Percentiles rank a stretch among this genome's conserved stretches.
phyloP scores from a whole-genome alignment of 2,113 vertebrate species.

The Gambusia affinis region DNA sequence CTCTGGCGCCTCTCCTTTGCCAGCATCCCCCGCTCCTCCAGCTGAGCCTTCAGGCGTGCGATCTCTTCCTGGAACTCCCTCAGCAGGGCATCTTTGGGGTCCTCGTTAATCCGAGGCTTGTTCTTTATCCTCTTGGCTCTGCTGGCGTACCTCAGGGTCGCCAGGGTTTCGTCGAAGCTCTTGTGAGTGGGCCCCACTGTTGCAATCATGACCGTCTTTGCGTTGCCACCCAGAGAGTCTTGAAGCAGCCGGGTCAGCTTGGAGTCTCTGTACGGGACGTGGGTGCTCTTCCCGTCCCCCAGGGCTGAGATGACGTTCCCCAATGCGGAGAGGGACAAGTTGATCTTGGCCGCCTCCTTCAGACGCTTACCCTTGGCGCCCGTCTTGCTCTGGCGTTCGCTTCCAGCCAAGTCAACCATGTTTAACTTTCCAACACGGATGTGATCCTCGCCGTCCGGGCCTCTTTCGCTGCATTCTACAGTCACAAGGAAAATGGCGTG shows the following conservation, averaged over 20 bases:
- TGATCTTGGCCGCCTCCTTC: conserved; percentile 95
- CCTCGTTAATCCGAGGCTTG: conserved; percentile 94
- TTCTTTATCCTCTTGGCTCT: conserved; percentile 98
- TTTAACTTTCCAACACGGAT: conserved; percentile 97
- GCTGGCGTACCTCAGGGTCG: conserved; percentile 93
- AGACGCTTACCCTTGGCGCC: conserved; percentile 86
- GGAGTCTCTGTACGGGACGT: conserved; percentile 96
- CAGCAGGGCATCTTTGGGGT: conserved; percentile 95
- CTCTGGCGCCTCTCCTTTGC: conserved; percentile 87
- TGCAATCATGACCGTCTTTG: conserved; percentile 96
- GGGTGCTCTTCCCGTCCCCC: conserved; percentile 89
- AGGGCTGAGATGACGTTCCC: conserved; percentile 97
- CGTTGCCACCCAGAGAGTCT: conserved; percentile 94
- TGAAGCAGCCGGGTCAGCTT: conserved; percentile 95
- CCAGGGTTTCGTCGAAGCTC: conserved; percentile 90
- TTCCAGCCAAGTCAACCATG: conserved; percentile 95
- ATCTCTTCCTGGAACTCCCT: conserved; percentile 97
- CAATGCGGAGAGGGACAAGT: conserved; percentile 93
- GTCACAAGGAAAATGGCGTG: conserved; percentile 95
- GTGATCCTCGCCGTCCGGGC: conserved; percentile 90
- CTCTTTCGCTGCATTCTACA: conserved; percentile 91
- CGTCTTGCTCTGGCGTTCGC: conserved; percentile 91
- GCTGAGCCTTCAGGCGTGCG: conserved; percentile 89
- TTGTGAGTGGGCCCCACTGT: conserved; percentile 90
- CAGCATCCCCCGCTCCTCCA: conserved; percentile 90